These are phyloP conservation scores for Dolichallabes microphthalmus DNA, from an alignment of 2,113 vertebrate species.

Conservation along the genomic window DNA sequence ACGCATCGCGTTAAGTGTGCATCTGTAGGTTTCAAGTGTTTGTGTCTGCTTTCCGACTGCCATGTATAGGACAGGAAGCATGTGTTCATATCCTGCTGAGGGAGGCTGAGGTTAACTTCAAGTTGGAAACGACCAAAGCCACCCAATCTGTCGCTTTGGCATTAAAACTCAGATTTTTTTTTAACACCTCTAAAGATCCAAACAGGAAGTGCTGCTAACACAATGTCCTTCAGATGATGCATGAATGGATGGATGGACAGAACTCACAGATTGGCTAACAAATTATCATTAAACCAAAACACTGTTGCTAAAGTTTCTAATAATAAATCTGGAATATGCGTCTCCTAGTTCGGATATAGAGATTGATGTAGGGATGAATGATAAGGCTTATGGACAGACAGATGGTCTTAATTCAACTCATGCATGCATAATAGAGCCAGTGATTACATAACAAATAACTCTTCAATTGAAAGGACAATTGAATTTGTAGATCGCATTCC, in stretches of 20 bases:
- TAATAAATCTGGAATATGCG: neutral
- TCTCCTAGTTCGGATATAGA: neutral
- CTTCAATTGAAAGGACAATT: neutral
- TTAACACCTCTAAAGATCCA: neutral
- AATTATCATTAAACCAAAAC: neutral
- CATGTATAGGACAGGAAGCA: conserved; percentile 31
- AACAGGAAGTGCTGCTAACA: conserved; percentile 18
- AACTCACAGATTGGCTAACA: neutral
- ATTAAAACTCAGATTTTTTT: neutral
- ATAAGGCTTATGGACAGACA: neutral
- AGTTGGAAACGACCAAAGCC: conserved; percentile 50
- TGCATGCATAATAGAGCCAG: neutral
- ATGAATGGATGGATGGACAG: neutral
- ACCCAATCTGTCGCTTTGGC: conserved; percentile 56
- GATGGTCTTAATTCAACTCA: neutral
- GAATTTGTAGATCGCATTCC: neutral
- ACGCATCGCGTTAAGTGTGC: neutral
- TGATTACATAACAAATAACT: neutral
- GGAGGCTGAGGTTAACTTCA: conserved; percentile 46
- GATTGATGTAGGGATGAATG: neutral
- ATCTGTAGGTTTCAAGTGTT: conserved; percentile 12
- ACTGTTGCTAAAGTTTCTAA: neutral
- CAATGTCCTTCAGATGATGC: neutral
- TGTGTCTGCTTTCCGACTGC: conserved; percentile 28
- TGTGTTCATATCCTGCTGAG: conserved; percentile 39